phyloP scores from a whole-genome alignment of 2,113 vertebrate genomes.

The Arothron firmamentum region DNA sequence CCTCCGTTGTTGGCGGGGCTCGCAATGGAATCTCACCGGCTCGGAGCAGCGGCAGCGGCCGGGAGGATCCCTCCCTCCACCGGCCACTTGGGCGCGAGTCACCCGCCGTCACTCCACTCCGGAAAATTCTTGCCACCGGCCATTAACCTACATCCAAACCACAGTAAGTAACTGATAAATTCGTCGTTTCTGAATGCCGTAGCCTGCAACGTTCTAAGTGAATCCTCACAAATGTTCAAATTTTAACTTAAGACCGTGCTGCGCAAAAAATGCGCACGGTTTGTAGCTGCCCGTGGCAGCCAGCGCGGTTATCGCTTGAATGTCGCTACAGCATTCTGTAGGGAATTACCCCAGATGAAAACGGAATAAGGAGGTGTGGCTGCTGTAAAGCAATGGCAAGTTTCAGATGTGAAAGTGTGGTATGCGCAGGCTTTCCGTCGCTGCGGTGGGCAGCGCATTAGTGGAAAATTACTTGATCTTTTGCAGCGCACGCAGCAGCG shows the following conservation, averaged over 20 bases:
- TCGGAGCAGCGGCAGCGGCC: conserved; percentile 80
- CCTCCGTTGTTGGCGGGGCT: conserved; percentile 86
- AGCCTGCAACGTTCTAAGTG: neutral
- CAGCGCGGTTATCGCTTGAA: conserved; percentile 24
- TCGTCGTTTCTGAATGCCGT: neutral
- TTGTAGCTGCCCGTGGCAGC: conserved; percentile 7
- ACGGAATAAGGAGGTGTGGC: conserved; percentile 34
- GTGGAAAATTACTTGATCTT: conserved; percentile 38
- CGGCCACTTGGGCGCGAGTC: conserved; percentile 80
- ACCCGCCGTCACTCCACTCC: conserved; percentile 83
- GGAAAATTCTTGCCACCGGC: conserved; percentile 88
- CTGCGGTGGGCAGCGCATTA: conserved; percentile 13
- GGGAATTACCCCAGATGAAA: conserved; percentile 14
- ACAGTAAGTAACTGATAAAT: conserved; percentile 79
- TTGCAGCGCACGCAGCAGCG: conserved; percentile 11
- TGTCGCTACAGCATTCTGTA: conserved; percentile 4
- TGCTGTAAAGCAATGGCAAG: conserved; percentile 33
- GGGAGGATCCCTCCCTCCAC: conserved; percentile 83
- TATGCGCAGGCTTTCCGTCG: conserved; percentile 1
- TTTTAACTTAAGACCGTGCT: conserved; percentile 38
- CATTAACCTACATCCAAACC: conserved; percentile 88
- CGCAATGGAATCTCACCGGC: conserved; percentile 88
- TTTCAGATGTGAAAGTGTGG: conserved; percentile 35
- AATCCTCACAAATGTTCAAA: conserved; percentile 2
- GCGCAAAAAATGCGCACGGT: conserved; percentile 37